Evolutionary conservation across 1,140 invertebrate genomes (phyloP).

Genomic region (Ditylenchus dipsaci): DNA sequence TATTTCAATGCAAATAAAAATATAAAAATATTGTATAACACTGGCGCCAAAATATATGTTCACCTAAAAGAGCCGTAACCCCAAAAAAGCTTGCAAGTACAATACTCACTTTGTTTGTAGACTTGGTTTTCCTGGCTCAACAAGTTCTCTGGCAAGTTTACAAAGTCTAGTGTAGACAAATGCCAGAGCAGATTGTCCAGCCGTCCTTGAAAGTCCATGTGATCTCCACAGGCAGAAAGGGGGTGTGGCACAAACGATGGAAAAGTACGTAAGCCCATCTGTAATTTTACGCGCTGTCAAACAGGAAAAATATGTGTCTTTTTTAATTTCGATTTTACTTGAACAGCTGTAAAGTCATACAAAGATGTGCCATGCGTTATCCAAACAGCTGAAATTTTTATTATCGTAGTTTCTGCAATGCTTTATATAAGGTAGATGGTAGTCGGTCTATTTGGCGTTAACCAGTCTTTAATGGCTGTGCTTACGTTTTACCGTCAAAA

Average conservation of each 20-base stretch:
- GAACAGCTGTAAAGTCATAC: constrained; percentile 53
- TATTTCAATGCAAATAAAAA: too few species aligned
- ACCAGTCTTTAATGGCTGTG: too few species aligned
- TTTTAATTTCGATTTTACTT: too few species aligned
- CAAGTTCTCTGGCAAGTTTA: constrained; percentile 54
- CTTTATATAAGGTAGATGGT: too few species aligned
- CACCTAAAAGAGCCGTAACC: too few species aligned
- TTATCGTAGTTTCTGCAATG: neutral
- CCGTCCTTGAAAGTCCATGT: constrained; percentile 45
- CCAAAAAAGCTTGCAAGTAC: too few species aligned
- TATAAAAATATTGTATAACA: too few species aligned
- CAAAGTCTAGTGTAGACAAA: constrained; percentile 51
- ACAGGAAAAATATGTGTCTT: too few species aligned
- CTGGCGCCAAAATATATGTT: too few species aligned
- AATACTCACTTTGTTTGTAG: constrained; percentile 33
- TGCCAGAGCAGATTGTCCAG: constrained; percentile 53
- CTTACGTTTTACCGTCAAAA: too few species aligned
- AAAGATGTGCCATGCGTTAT: constrained; percentile 56
- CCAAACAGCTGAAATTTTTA: constrained; percentile 48
- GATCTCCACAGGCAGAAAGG: constrained; percentile 48
- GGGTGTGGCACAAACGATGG: constrained; percentile 56
- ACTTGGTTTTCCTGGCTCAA: constrained; percentile 52
- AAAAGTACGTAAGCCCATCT: constrained; percentile 51
- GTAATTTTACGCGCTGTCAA: too few species aligned
- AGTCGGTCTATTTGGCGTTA: too few species aligned